phyloP scores from a whole-genome alignment of 2,888 invertebrate genomes.

The Synanthedon myopaeformis region DNA sequence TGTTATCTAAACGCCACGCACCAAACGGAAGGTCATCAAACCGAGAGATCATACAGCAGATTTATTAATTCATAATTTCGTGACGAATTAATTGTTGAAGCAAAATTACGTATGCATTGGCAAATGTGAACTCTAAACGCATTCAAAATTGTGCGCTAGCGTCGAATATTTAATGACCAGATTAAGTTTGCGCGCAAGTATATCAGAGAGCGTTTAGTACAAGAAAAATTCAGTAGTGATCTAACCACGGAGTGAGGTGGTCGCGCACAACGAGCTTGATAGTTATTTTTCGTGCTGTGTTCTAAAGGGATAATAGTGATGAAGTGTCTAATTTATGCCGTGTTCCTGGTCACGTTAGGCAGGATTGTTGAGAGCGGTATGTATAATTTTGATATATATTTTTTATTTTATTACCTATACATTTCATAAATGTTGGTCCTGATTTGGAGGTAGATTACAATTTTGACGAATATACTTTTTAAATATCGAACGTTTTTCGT shows the following conservation, averaged over 20 bases:
- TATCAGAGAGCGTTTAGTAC: slow-evolving; percentile 33
- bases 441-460: no score
- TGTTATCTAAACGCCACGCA: not conserved
- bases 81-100: not conserved
- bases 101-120: not conserved
- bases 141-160: no score
- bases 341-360: slow-evolving; percentile 38
- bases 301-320: slow-evolving; percentile 40
- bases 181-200: slow-evolving; percentile 13
- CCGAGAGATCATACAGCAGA: not conserved
- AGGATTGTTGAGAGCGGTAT: slow-evolving; percentile 39
- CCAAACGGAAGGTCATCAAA: not conserved
- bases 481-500: no score
- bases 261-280: slow-evolving; percentile 20
- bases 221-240: slow-evolving; percentile 37
- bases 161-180: not conserved
- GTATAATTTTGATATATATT: slow-evolving; percentile 10
- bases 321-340: slow-evolving; percentile 45
- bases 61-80: not conserved
- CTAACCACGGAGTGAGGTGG: slow-evolving; percentile 29
- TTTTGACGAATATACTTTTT: no score
- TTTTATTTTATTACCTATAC: not conserved
- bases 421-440: no score
- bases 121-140: no score
- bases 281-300: slow-evolving; percentile 32